Conservation (phyloP, 2,797 vertebrate species). For the Sciurus vulgaris region DNA sequence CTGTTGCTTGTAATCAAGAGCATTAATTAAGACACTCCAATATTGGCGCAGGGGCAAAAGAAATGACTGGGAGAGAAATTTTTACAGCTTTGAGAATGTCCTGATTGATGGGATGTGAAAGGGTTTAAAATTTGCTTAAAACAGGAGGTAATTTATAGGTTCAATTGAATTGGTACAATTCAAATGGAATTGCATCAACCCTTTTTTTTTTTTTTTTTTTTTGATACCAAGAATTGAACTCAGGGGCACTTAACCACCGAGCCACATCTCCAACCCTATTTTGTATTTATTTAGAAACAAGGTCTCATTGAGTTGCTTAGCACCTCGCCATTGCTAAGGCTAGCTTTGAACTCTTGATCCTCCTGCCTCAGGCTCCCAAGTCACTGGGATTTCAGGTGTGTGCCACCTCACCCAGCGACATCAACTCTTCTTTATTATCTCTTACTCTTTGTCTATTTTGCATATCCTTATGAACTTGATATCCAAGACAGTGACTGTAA, state of each 20-base stretch:
- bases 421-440: neutral
- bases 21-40: neutral
- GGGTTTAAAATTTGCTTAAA: neutral
- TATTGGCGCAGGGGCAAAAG: neutral
- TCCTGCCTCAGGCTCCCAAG: too few species aligned
- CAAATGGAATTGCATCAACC: neutral
- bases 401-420: too few species aligned
- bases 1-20: constrained; percentile 4
- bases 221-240: too few species aligned
- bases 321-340: too few species aligned
- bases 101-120: neutral
- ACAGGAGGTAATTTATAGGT: constrained; percentile 1
- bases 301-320: too few species aligned
- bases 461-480: neutral
- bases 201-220: neutral
- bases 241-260: too few species aligned
- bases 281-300: too few species aligned
- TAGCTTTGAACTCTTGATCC: too few species aligned
- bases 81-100: neutral
- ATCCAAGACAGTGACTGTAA: neutral
- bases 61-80: neutral
- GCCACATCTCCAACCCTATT: too few species aligned
- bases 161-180: neutral
- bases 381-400: too few species aligned
- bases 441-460: neutral